phyloP scores from a whole-genome alignment of 2,113 vertebrate species.

The Nannospalax galili region DNA sequence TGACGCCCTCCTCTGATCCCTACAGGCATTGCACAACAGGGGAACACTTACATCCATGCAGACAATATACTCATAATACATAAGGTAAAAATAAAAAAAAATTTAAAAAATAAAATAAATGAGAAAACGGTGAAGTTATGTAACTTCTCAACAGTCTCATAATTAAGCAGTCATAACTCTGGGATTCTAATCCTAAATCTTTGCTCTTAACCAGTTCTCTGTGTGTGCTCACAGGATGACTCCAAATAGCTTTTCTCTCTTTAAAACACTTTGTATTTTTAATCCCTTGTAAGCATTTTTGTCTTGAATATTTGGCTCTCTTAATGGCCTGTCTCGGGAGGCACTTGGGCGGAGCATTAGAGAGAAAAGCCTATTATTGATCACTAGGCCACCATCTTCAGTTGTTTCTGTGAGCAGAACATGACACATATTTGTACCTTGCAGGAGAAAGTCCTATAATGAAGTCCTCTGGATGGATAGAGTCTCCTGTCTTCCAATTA shows the following conservation, averaged over 20 bases:
- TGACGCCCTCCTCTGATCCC: no score
- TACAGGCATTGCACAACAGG: no score
- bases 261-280: background rate
- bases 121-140: background rate
- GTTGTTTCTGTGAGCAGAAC: constrained; percentile 44
- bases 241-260: constrained; percentile 22
- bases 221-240: constrained; percentile 4
- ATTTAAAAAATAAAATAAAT: background rate
- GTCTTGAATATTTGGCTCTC: constrained; percentile 55
- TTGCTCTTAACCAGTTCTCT: constrained; percentile 40
- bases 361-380: constrained; percentile 72
- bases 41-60: no score
- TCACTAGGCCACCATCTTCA: constrained; percentile 52
- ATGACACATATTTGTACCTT: constrained; percentile 34
- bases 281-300: constrained; percentile 66
- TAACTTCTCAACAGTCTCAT: constrained; percentile 18
- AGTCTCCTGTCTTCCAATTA: constrained; percentile 48
- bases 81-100: no score
- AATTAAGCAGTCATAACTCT: constrained; percentile 28
- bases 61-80: no score
- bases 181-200: constrained; percentile 34
- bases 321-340: constrained; percentile 72
- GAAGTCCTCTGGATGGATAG: constrained; percentile 7
- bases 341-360: constrained; percentile 64
- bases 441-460: constrained; percentile 30